These are phyloP conservation scores for Pheosia gnoma DNA, from an alignment of 2,888 invertebrate species.

Conservation along the genomic window DNA sequence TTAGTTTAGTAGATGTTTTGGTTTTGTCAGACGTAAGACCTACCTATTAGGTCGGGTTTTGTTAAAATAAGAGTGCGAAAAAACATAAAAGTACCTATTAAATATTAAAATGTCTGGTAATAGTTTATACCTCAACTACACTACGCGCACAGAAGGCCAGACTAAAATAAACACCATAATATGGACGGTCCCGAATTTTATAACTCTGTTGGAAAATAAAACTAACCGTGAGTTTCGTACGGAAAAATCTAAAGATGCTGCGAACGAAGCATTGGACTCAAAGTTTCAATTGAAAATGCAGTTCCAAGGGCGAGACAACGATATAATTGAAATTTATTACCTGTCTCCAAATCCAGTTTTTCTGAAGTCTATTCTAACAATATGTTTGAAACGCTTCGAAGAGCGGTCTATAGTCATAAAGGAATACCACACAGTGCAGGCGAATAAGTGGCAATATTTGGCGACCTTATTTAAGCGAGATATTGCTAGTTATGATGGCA, in stretches of 20 bases:
- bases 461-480: constrained; percentile 72
- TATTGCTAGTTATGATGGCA: constrained; percentile 62
- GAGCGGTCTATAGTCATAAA: constrained; percentile 73
- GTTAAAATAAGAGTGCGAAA: not conserved
- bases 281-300: constrained; percentile 75
- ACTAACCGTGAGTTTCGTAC: constrained; percentile 66
- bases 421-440: constrained; percentile 72
- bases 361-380: constrained; percentile 68
- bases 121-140: constrained; percentile 53
- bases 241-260: constrained; percentile 56
- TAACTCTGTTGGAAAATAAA: constrained; percentile 65
- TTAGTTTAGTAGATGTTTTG: too few relatives aligned
- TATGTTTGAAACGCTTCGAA: constrained; percentile 72
- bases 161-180: constrained; percentile 72
- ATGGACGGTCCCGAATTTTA: constrained; percentile 73
- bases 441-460: constrained; percentile 77
- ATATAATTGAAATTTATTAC: constrained; percentile 74
- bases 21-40: too few relatives aligned
- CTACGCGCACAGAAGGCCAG: constrained; percentile 71
- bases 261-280: constrained; percentile 44
- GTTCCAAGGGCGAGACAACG: constrained; percentile 70
- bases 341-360: constrained; percentile 69
- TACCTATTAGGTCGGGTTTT: too few relatives aligned
- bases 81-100: not conserved
- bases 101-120: constrained; percentile 40